These are phyloP conservation scores for Perithous albicinctus DNA, from an alignment of 2,888 invertebrate species.

Conservation along the genomic window DNA sequence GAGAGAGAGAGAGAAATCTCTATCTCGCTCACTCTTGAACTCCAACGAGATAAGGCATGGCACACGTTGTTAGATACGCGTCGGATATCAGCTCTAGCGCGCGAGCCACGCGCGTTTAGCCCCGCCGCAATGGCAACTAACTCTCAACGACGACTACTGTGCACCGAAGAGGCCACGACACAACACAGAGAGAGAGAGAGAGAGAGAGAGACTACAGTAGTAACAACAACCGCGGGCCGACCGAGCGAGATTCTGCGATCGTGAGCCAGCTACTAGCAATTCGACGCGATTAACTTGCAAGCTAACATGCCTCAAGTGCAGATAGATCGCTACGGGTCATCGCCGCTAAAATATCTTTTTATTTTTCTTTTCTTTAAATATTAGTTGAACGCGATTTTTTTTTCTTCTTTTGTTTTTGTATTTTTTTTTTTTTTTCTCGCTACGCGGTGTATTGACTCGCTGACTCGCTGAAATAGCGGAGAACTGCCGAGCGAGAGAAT, in stretches of 20 bases:
- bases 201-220: constrained; percentile 1
- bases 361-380: background rate
- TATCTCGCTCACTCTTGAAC: constrained; percentile 57
- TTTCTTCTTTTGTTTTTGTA: no score
- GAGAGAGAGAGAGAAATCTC: constrained; percentile 32
- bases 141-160: constrained; percentile 46
- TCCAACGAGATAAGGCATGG: constrained; percentile 81
- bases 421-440: background rate
- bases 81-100: constrained; percentile 77
- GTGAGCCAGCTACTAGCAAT: constrained; percentile 51
- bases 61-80: constrained; percentile 84
- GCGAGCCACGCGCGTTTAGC: constrained; percentile 65
- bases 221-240: background rate
- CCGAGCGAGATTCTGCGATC: constrained; percentile 49
- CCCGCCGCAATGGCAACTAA: constrained; percentile 58
- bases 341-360: constrained; percentile 3
- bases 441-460: constrained; percentile 1
- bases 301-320: constrained; percentile 12
- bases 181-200: no score
- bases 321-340: constrained; percentile 13
- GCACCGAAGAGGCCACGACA: constrained; percentile 12
- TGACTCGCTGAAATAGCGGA: constrained; percentile 1
- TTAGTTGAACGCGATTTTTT: background rate
- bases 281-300: constrained; percentile 61
- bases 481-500: background rate